Conservation (phyloP, 2,113 vertebrate species). For the Sceloporus tristichus region DNA sequence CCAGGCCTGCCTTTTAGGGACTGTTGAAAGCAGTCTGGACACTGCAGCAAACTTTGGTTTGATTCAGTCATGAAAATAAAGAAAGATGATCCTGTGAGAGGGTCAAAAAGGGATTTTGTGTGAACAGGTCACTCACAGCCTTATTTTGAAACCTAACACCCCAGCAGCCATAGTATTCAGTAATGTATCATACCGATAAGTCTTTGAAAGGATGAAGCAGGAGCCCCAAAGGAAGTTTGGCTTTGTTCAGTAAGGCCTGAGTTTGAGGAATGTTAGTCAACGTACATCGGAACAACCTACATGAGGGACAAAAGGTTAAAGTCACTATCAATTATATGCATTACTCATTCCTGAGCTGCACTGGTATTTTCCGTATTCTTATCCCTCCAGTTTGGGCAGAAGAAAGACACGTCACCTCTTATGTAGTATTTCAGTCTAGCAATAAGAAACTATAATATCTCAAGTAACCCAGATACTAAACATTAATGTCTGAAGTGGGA, state of each 20-base stretch:
- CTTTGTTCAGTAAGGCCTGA: slow-evolving; percentile 95
- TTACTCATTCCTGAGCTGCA: not conserved
- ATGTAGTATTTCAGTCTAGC: not conserved
- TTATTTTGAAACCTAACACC: slow-evolving; percentile 14
- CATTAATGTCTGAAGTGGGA: not conserved
- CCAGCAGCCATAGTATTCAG: slow-evolving; percentile 48
- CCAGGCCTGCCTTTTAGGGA: not conserved
- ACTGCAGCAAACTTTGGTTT: not conserved
- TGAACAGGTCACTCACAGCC: not conserved
- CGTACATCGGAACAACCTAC: slow-evolving; percentile 93
- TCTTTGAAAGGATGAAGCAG: slow-evolving; percentile 98
- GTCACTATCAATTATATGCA: slow-evolving; percentile 29
- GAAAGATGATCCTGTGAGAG: not conserved
- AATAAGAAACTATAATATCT: not conserved
- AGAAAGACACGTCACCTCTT: not conserved
- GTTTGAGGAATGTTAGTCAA: slow-evolving; percentile 97
- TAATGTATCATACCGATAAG: slow-evolving; percentile 88
- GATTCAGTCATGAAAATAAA: not conserved
- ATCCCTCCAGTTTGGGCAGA: not conserved
- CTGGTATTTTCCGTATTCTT: slow-evolving; percentile 37
- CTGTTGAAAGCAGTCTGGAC: not conserved
- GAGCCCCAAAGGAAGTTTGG: slow-evolving; percentile 95
- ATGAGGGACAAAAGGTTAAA: slow-evolving; percentile 64
- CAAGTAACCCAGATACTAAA: not conserved
- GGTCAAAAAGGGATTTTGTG: not conserved